These are phyloP conservation scores for Hydrotaea cyrtoneurina DNA, from an alignment of 2,888 invertebrate species.

Conservation along the genomic window DNA sequence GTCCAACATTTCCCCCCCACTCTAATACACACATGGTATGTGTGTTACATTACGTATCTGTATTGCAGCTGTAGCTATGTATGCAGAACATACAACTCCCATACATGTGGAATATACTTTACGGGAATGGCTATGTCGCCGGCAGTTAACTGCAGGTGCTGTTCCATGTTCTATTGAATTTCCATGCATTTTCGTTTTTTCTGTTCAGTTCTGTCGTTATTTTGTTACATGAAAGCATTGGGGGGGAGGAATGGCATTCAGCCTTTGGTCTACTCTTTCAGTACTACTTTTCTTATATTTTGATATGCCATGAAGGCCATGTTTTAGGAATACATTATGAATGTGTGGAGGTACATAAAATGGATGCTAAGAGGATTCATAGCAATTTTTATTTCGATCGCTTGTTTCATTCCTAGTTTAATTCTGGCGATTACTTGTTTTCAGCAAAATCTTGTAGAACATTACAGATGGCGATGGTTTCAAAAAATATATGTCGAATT, in stretches of 20 bases:
- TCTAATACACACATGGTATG: background rate
- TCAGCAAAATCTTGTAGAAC: too few species aligned
- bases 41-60: background rate
- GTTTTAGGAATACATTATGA: slow-evolving; percentile 44
- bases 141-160: slow-evolving; percentile 42
- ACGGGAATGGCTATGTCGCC: background rate
- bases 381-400: background rate
- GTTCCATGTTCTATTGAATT: slow-evolving; percentile 39
- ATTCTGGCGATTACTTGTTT: too few species aligned
- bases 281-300: slow-evolving; percentile 23
- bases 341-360: background rate
- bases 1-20: too few species aligned
- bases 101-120: background rate
- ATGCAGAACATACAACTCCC: background rate
- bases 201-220: too few species aligned
- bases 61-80: background rate
- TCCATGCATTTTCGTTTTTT: slow-evolving; percentile 19
- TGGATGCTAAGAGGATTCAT: slow-evolving; percentile 12
- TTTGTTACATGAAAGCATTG: too few species aligned
- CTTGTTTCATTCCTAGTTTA: too few species aligned
- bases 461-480: too few species aligned
- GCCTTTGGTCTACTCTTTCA: background rate
- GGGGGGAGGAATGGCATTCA: background rate
- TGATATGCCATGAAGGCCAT: slow-evolving; percentile 52
- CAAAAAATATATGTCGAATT: too few species aligned